Conservation (phyloP, 2,888 invertebrate genomes). For the Ochropleura leucogaster region DNA sequence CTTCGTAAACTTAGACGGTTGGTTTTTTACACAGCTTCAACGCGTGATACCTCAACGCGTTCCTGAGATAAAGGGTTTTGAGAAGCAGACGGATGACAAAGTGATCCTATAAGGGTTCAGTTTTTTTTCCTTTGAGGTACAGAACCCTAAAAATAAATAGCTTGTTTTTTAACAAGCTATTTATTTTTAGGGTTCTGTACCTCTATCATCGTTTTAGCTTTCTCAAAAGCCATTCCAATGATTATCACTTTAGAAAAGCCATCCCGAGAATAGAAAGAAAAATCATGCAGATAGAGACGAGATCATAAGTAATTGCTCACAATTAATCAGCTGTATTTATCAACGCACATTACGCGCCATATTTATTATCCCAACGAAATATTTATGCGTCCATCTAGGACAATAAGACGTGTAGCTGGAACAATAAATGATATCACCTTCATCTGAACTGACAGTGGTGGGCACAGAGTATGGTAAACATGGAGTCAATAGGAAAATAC, state of each 20-base stretch:
- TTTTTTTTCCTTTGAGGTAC: too few species aligned
- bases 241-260: background rate
- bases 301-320: conserved; percentile 37
- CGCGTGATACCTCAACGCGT: too few species aligned
- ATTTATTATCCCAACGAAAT: conserved; percentile 54
- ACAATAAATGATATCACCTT: conserved; percentile 63
- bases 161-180: background rate
- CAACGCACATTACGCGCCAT: conserved; percentile 23
- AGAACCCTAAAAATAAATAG: background rate
- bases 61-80: too few species aligned
- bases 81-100: too few species aligned
- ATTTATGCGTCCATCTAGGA: conserved; percentile 42
- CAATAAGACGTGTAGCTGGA: conserved; percentile 33
- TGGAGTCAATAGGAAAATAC: conserved; percentile 17
- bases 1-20: too few species aligned
- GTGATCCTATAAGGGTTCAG: too few species aligned
- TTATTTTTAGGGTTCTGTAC: too few species aligned
- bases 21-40: too few species aligned
- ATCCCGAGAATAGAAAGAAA: conserved; percentile 25
- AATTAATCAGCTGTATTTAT: conserved; percentile 49
- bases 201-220: background rate
- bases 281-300: conserved; percentile 20
- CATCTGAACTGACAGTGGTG: conserved; percentile 35
- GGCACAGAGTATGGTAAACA: conserved; percentile 30
- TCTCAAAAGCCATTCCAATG: background rate